Percentiles rank a stretch among this genome's conserved stretches.
Conservation (phyloP, 2,113 vertebrate genomes). For the Anolis sagrei region DNA sequence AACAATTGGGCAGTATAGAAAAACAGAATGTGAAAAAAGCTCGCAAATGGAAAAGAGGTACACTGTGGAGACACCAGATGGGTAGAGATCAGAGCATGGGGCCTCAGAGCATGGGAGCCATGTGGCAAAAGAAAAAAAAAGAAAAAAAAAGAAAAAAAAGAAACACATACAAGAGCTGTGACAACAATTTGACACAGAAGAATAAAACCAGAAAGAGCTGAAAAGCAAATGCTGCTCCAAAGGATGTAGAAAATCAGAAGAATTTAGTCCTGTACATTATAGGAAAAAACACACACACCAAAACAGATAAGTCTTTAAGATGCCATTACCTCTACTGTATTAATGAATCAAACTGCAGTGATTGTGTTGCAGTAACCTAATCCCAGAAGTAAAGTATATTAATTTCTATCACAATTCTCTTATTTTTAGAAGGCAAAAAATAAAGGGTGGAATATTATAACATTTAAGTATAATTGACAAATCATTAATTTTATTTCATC, state of each 20-base stretch:
- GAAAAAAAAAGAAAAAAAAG: no score
- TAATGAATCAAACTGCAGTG: background rate
- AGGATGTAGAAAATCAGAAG: background rate
- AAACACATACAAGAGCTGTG: no score
- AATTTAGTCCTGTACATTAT: background rate
- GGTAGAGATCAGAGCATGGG: background rate
- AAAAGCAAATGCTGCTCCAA: background rate
- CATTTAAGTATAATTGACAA: background rate
- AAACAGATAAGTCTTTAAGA: background rate
- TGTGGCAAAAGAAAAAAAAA: no score
- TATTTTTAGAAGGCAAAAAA: background rate
- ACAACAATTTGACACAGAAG: background rate
- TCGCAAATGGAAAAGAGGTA: slow-evolving; percentile 11
- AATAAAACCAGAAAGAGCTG: background rate
- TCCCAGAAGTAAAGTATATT: background rate
- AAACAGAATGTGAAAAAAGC: slow-evolving; percentile 9
- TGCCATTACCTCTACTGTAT: background rate
- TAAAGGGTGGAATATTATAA: background rate
- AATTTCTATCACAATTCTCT: background rate
- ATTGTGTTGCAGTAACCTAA: background rate
- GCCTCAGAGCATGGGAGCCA: no score
- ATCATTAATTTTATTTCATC: background rate
- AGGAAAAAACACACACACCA: background rate
- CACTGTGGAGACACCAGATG: background rate
- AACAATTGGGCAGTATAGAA: background rate